Conservation (phyloP, 2,797 vertebrate genomes). For the Danio aesculapii region DNA sequence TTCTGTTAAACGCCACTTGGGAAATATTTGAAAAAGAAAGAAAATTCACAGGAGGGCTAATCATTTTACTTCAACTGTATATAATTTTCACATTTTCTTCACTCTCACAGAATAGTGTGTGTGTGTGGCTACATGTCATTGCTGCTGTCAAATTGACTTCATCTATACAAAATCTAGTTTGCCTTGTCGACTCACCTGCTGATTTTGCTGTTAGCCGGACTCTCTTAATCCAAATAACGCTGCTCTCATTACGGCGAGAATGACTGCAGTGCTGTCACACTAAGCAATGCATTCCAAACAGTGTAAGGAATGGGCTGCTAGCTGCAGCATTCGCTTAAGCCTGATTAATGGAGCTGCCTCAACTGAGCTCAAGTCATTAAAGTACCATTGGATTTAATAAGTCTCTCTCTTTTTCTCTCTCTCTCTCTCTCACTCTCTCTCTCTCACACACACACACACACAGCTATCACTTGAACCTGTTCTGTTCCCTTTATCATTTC, state of each 20-base stretch:
- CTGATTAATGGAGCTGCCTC: conserved; percentile 81
- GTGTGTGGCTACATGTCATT: not conserved
- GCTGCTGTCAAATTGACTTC: not conserved
- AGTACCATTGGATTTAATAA: conserved; percentile 72
- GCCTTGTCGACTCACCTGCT: conserved; percentile 20
- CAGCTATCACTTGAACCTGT: conserved; percentile 48
- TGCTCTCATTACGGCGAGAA: conserved; percentile 51
- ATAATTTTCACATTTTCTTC: not conserved
- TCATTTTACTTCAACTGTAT: too few relatives aligned
- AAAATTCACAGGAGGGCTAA: too few relatives aligned
- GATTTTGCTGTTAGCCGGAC: conserved; percentile 41
- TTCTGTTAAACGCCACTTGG: too few relatives aligned
- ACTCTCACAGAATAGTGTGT: too few relatives aligned
- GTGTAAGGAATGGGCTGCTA: conserved; percentile 43
- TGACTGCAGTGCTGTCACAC: conserved; percentile 47
- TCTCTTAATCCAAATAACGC: conserved; percentile 52
- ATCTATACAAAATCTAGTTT: conserved; percentile 27
- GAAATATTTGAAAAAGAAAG: too few relatives aligned
- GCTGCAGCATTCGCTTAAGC: conserved; percentile 72
- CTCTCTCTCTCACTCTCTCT: conserved; percentile 29
- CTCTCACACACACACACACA: conserved; percentile 20
- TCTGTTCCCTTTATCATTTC: conserved; percentile 72
- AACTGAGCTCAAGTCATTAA: conserved; percentile 80
- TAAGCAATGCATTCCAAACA: conserved; percentile 40
- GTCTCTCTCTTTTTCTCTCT: conserved; percentile 28